phyloP scores from a whole-genome alignment of 53 echinoderm and acorn worm genomes.

The Apostichopus leukothele region DNA sequence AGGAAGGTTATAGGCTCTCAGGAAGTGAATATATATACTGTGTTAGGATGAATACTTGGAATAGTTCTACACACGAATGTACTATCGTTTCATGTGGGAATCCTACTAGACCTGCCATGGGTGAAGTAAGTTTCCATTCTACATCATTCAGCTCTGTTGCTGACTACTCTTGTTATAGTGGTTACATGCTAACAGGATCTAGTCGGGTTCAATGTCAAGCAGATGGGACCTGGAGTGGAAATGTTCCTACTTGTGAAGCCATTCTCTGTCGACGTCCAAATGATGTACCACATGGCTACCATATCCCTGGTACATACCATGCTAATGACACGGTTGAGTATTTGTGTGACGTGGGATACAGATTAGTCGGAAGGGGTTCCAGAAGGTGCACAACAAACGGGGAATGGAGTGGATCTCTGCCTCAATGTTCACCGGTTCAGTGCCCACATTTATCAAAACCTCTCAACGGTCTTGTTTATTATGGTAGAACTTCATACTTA shows the following conservation, averaged over 20 bases:
- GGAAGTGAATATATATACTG: conserved; percentile 46
- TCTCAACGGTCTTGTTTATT: conserved; percentile 40
- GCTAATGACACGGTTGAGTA: conserved; percentile 23
- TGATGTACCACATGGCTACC: conserved; percentile 41
- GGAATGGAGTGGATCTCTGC: conserved; percentile 48
- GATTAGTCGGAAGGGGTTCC: conserved; percentile 27
- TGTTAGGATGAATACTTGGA: conserved; percentile 64
- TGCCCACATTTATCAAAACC: conserved; percentile 20
- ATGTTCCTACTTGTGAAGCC: conserved; percentile 49
- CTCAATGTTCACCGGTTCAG: conserved; percentile 59
- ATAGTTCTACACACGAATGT: conserved; percentile 19
- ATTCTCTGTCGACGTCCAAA: conserved; percentile 44
- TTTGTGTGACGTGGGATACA: conserved; percentile 65
- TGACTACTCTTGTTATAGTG: conserved; percentile 44
- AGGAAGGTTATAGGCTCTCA: background rate
- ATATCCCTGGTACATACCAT: background rate
- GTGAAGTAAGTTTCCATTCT: conserved; percentile 8
- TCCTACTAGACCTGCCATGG: conserved; percentile 45
- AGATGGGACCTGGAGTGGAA: conserved; percentile 64
- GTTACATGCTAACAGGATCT: background rate
- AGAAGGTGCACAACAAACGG: conserved; percentile 54
- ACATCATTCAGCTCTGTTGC: conserved; percentile 44
- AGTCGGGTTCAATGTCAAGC: conserved; percentile 47
- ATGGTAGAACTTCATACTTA: conserved; percentile 29
- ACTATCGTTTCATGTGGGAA: conserved; percentile 37